Base-by-base conservation (phyloP, 2,113 vertebrate species). In the Mus spicilegus region DNA sequence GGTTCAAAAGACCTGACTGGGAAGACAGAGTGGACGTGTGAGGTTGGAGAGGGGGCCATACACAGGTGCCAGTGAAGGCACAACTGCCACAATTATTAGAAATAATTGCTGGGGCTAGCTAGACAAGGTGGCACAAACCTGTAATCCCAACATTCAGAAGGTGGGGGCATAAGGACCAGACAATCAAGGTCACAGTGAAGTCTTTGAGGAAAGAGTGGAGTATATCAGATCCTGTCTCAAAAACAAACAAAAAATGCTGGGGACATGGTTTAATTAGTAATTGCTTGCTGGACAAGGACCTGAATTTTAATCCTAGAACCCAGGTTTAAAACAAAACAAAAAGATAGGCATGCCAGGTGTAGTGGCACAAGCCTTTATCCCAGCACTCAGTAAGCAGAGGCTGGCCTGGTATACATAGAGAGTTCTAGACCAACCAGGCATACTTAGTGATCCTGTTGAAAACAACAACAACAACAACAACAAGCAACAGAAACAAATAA, bases 1-100 rank as follows among this genome's bases (percentile, higher is more conserved):
- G 54, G 26, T 10, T 51, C 24, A 10, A 2, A 5, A 67, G 8
- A 12, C 28, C 16, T 16, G 67, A 28, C 39, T 78, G 49, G 61
- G 82, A 42, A 58, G 72, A 36, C 20, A n/a, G 58, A n/a, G 14
- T 10, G 2, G 42, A 49, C 51, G 8, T 16, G 6, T 7, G 51
- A 19, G 14, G 11, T 10, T 54, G 85, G 30, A 12, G 46, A 9
- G 46, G 26, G 16, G 46, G 20, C 65, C 33, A 10, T 0, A 5
- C 24, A 16, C 1, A 54, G 30, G 12, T 63, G 28, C 77, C 16
- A 2, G 8, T 7, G 46, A 65, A 89, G 17, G 61, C 13, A 36
- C 30, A 49, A 12, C 19, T 0, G 19, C 42, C 3, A 3, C 0
- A 11, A 11, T 1, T 22, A 7, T 84, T 19, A 65, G 46, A 56